Percentiles rank a stretch among this genome's conserved stretches.
phyloP scores from a whole-genome alignment of 2,113 vertebrate species.

The Baryphthengus martii region DNA sequence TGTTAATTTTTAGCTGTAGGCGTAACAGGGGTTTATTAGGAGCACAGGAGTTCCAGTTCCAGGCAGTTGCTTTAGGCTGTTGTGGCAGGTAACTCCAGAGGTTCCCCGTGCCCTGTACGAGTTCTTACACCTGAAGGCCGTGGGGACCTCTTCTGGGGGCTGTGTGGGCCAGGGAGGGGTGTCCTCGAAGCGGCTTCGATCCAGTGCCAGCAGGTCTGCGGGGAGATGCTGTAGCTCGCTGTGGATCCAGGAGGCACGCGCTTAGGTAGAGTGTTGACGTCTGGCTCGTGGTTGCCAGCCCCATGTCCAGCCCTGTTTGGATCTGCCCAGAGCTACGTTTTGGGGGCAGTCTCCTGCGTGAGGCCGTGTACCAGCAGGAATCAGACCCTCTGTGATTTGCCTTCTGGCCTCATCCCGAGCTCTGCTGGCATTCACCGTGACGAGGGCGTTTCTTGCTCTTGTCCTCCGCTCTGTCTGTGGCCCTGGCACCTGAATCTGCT shows the following conservation, averaged over 20 bases:
- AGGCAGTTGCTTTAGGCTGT: not conserved
- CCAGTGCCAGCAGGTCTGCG: rapidly evolving
- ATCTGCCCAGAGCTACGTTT: rapidly evolving
- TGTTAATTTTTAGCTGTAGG: too few species aligned
- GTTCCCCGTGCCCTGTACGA: rapidly evolving
- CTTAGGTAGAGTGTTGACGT: rapidly evolving
- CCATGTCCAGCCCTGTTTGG: not conserved
- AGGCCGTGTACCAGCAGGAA: not conserved
- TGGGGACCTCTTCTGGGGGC: not conserved
- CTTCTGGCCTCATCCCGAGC: not conserved
- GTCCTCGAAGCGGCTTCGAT: not conserved
- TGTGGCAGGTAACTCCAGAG: not conserved
- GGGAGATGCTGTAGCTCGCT: not conserved
- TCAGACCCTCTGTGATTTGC: not conserved
- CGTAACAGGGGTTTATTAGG: too few species aligned
- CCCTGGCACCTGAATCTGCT: not conserved
- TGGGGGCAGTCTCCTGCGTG: not conserved
- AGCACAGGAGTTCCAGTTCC: not conserved
- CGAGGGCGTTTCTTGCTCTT: rapidly evolving
- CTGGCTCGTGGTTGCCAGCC: not conserved
- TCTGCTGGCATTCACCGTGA: not conserved
- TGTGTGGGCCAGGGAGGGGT: not conserved
- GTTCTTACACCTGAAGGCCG: rapidly evolving
- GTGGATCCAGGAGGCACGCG: rapidly evolving
- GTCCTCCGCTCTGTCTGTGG: rapidly evolving